Conservation (phyloP, 2,113 vertebrate genomes). For the Pluvianellus socialis region DNA sequence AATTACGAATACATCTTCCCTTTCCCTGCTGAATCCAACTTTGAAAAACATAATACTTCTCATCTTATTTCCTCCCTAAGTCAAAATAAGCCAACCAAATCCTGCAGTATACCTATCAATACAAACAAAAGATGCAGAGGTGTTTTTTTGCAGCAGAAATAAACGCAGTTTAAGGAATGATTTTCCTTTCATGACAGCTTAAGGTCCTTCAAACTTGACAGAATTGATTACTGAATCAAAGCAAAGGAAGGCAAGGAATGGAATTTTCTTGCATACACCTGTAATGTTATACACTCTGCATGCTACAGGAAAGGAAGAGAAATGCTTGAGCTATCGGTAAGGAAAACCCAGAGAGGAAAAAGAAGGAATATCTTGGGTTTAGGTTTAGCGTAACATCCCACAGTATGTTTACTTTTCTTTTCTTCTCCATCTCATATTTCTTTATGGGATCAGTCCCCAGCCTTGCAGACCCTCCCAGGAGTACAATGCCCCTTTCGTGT, state of each 20-base stretch:
- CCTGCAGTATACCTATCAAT: conserved; percentile 17
- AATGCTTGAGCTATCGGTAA: not conserved
- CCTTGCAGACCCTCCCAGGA: conserved; percentile 42
- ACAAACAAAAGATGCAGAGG: not conserved
- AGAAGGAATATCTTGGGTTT: conserved; percentile 28
- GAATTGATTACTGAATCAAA: conserved; percentile 43
- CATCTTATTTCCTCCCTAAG: conserved; percentile 19
- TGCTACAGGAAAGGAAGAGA: not conserved
- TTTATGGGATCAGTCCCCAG: conserved; percentile 45
- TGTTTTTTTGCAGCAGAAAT: not conserved
- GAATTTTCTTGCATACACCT: not conserved
- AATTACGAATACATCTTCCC: not conserved
- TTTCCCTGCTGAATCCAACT: conserved; percentile 35
- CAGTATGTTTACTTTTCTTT: conserved; percentile 22
- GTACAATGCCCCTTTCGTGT: conserved; percentile 53
- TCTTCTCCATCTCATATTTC: conserved; percentile 32
- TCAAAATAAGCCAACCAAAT: conserved; percentile 51
- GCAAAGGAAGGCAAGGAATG: not conserved
- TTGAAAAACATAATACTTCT: conserved; percentile 20
- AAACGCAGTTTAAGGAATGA: conserved; percentile 53
- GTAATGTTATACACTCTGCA: not conserved
- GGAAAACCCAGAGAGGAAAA: conserved; percentile 24
- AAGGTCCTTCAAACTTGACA: conserved; percentile 48
- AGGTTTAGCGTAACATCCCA: not conserved
- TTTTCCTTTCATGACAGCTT: conserved; percentile 41